Percentiles rank a stretch among this genome's conserved stretches.
Evolutionary conservation across 2,888 invertebrate genomes (phyloP).

Genomic region (Pseudoips prasinana): DNA sequence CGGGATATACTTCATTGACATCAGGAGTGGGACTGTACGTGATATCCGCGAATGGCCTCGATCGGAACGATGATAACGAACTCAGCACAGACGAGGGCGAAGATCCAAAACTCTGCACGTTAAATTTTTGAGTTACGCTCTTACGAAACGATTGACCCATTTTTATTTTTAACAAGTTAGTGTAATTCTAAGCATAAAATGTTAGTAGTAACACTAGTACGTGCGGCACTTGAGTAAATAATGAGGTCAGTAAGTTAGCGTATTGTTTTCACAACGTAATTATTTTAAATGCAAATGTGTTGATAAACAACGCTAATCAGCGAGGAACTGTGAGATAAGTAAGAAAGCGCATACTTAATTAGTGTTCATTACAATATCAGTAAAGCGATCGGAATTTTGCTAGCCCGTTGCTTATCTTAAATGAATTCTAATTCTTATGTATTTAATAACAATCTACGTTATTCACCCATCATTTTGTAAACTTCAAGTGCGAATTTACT

Average conservation of each 20-base stretch:
- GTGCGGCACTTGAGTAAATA: neutral
- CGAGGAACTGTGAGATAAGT: constrained; percentile 27
- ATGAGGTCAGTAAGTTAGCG: neutral
- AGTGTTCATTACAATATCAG: too few species aligned
- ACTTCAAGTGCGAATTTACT: too few species aligned
- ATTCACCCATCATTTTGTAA: too few species aligned
- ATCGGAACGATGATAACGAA: constrained; percentile 60
- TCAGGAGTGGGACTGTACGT: constrained; percentile 82
- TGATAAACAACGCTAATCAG: too few species aligned
- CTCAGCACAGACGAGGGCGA: constrained; percentile 65
- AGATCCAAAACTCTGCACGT: constrained; percentile 65
- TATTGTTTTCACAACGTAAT: constrained; percentile 2
- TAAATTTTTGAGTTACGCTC: constrained; percentile 44
- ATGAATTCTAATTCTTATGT: too few species aligned
- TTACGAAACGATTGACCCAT: constrained; percentile 52
- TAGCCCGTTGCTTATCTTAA: too few species aligned
- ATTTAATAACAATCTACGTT: too few species aligned
- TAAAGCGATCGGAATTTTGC: too few species aligned
- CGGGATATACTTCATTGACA: constrained; percentile 89
- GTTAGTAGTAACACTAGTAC: constrained; percentile 15
- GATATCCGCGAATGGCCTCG: constrained; percentile 57
- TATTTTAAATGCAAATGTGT: too few species aligned
- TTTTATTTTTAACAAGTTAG: constrained; percentile 11
- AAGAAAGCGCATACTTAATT: constrained; percentile 18
- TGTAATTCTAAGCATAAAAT: constrained; percentile 21